A percentile compares a stretch with the other conserved stretches of the same genome.
These are phyloP conservation scores for Rhynchonycteris naso DNA, from an alignment of 2,797 vertebrate genomes.

Conservation along the genomic window DNA sequence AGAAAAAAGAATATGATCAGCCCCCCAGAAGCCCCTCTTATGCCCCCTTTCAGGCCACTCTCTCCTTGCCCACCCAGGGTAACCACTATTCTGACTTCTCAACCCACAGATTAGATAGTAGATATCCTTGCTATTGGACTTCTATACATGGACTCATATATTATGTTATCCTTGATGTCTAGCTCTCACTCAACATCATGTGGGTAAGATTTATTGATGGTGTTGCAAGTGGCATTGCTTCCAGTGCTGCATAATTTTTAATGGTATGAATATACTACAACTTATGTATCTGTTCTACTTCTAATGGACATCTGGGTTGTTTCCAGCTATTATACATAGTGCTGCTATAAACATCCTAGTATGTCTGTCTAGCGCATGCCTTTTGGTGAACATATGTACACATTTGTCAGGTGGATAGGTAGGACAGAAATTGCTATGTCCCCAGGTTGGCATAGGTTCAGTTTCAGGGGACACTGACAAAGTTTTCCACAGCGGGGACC, in stretches of 20 bases:
- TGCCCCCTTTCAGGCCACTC: not conserved
- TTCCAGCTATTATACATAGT: not conserved
- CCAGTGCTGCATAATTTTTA: not conserved
- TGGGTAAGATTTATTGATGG: not conserved
- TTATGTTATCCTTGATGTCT: not conserved
- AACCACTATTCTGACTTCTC: not conserved
- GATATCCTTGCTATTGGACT: not conserved
- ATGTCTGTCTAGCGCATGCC: not conserved
- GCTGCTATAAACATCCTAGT: not conserved
- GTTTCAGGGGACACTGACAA: not conserved
- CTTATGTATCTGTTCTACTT: not conserved
- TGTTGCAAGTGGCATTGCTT: fast-evolving
- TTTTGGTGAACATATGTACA: not conserved
- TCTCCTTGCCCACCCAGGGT: too few species aligned
- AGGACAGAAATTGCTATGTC: not conserved
- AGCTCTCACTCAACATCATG: not conserved
- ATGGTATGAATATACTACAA: fast-evolving
- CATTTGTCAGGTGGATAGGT: not conserved
- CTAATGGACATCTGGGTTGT: not conserved
- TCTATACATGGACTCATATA: fast-evolving
- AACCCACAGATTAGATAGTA: not conserved
- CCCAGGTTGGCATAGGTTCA: not conserved
- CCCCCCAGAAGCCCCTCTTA: not conserved
- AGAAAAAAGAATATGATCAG: not conserved
- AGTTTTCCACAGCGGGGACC: not conserved